phyloP scores from a whole-genome alignment of 35 echinoderm and acorn worm species.

The Acanthaster planci region DNA sequence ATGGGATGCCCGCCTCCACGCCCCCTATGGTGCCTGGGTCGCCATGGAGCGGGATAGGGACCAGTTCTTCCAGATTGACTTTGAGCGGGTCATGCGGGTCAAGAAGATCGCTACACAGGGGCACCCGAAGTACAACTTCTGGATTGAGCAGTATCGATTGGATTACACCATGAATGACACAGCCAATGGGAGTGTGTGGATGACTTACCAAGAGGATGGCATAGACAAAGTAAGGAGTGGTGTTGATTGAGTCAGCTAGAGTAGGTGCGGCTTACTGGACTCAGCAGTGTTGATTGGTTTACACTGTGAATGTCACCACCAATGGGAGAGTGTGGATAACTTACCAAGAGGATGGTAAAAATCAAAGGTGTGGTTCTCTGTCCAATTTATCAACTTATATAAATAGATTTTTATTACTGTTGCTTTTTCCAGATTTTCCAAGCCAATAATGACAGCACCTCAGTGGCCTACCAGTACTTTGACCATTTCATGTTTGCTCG shows the following conservation, averaged over 20 bases:
- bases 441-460: slow-evolving; percentile 75
- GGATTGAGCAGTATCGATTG: slow-evolving; percentile 57
- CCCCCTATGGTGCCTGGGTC: slow-evolving; percentile 76
- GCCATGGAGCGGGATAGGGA: slow-evolving; percentile 63
- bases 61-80: slow-evolving; percentile 83
- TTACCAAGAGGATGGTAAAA: slow-evolving; percentile 69
- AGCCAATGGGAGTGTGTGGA: slow-evolving; percentile 54
- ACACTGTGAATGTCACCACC: slow-evolving; percentile 66
- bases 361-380: too few relatives aligned
- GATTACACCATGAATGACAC: slow-evolving; percentile 77
- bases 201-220: slow-evolving; percentile 67
- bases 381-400: not conserved
- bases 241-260: too few relatives aligned
- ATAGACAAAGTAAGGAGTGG: slow-evolving; percentile 50
- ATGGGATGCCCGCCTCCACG: slow-evolving; percentile 74
- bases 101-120: slow-evolving; percentile 88
- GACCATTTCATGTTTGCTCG: slow-evolving; percentile 84
- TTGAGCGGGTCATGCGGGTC: slow-evolving; percentile 80
- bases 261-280: slow-evolving; percentile 75
- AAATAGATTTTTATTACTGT: not conserved
- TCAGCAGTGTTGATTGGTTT: slow-evolving; percentile 53
- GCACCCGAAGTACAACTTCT: slow-evolving; percentile 76
- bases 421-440: slow-evolving; percentile 60
- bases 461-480: slow-evolving; percentile 68
- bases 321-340: slow-evolving; percentile 59